A percentile compares a stretch with the other conserved stretches of the same genome.
These are phyloP conservation scores for Lymantria monacha DNA, from an alignment of 2,888 invertebrate species.

Conservation along the genomic window DNA sequence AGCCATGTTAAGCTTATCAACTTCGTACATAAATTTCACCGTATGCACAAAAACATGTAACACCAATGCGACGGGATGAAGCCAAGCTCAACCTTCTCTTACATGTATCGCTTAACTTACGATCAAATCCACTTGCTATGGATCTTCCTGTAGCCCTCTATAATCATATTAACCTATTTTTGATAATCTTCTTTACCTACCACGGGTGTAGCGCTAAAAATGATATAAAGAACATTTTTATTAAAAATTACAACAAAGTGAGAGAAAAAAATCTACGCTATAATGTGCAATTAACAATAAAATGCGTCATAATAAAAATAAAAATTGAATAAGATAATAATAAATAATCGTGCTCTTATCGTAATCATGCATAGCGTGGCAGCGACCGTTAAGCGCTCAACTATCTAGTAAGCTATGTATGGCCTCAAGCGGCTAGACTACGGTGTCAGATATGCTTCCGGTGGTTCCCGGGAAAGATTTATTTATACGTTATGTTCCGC, in stretches of 20 bases:
- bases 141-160: constrained; percentile 55
- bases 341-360: constrained; percentile 69
- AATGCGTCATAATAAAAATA: constrained; percentile 59
- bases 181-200: constrained; percentile 37
- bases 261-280: constrained; percentile 40
- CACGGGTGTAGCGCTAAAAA: constrained; percentile 22
- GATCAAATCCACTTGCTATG: constrained; percentile 62
- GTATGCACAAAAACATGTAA: constrained; percentile 49
- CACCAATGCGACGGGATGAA: constrained; percentile 39
- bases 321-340: constrained; percentile 20
- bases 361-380: constrained; percentile 80
- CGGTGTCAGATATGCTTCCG: constrained; percentile 72
- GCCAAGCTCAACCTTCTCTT: constrained; percentile 68
- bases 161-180: constrained; percentile 57
- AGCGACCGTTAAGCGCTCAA: constrained; percentile 68
- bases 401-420: constrained; percentile 64
- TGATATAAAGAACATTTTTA: constrained; percentile 11
- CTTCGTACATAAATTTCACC: constrained; percentile 19
- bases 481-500: constrained; percentile 81
- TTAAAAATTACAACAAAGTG: constrained; percentile 19
- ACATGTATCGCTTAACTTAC: constrained; percentile 69
- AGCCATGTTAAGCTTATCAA: constrained; percentile 19
- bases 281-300: constrained; percentile 69
- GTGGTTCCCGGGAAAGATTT: constrained; percentile 81
- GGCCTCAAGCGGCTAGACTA: constrained; percentile 75